Conservation (phyloP, 2,797 vertebrate species). For the Pseudopleuronectes americanus region DNA sequence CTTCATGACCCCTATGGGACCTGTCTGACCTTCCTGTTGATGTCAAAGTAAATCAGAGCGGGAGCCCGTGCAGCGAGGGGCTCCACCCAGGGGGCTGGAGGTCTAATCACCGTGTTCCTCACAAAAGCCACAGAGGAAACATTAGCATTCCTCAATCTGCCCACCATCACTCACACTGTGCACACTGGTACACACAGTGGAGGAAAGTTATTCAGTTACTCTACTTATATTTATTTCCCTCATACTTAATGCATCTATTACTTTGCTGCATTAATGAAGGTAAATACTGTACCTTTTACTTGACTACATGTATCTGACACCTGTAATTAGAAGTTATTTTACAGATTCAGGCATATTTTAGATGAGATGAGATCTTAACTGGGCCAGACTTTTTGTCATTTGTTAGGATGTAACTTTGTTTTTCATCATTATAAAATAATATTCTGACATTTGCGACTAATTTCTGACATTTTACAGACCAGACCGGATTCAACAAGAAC, state of each 20-base stretch:
- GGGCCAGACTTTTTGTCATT: not conserved
- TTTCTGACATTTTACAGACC: not conserved
- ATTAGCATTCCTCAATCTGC: slow-evolving; percentile 81
- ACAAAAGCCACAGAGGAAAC: slow-evolving; percentile 82
- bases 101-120: slow-evolving; percentile 83
- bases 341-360: not conserved
- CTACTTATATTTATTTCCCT: not conserved
- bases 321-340: not conserved
- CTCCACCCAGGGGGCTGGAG: slow-evolving; percentile 84
- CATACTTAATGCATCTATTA: not conserved
- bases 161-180: slow-evolving; percentile 58
- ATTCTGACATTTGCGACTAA: not conserved
- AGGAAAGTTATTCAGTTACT: not conserved
- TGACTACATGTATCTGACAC: not conserved
- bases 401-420: not conserved
- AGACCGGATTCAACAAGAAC: not conserved
- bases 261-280: not conserved
- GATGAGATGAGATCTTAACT: not conserved
- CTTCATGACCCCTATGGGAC: slow-evolving; percentile 74
- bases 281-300: not conserved
- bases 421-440: not conserved
- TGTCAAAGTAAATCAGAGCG: slow-evolving; percentile 83
- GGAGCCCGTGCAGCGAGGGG: slow-evolving; percentile 64
- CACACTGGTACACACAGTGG: slow-evolving; percentile 42
- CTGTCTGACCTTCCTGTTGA: slow-evolving; percentile 84